Evolutionary conservation across 2,113 vertebrate genomes (phyloP), one percentile per base, ranked within the genome.

Genomic region (Ondatra zibethicus): DNA sequence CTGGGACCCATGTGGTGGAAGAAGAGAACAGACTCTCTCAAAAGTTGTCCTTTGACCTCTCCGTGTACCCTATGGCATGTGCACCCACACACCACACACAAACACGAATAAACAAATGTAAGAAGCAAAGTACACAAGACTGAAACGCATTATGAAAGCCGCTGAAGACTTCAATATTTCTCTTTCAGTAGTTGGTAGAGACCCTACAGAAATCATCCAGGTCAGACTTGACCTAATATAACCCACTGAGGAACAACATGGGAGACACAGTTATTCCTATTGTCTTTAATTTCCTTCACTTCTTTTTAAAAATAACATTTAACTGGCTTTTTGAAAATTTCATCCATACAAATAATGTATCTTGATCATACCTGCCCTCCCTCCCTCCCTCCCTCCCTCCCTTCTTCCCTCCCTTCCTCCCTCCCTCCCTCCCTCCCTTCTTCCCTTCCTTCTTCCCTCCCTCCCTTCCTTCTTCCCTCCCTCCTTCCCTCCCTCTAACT

Each of bases 181-280:
- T 73, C 52, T 78, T 42, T 39, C 36, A 47, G 84, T 78, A 55
- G 93, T 13, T 90, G 85, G 31, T 9, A 88, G 91, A 96, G 96
- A 93, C 75, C 84, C 16, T 65, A 88, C 47, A 78, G 94, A 88
- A 92, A 90, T 31, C 75, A 93, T 72, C 66, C 31, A 55, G 65
- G 17, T 17, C 55, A 23, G 17, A 61, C 50, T 39, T 91, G 77
- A 78, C 89, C 36, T 82, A 61, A 82, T 89, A 47, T 81, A 86
- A 66, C 33, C 82, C 33, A 9, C 92, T 39, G 17, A n/a, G 77
- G 61, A 93, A 65, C 72, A 92, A 76, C 65, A 55, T 27, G 39
- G 45, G 33, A 66, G 91, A 52, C 50, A 47, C 27, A 36, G 5
- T 76, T 94, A 39, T 77, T 68, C 50, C 47, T 55, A 8, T 91